Percentiles rank a stretch among this genome's conserved stretches.
Evolutionary conservation across 2,797 vertebrate species (phyloP).

Genomic region (Euphonia xanthogaster): DNA sequence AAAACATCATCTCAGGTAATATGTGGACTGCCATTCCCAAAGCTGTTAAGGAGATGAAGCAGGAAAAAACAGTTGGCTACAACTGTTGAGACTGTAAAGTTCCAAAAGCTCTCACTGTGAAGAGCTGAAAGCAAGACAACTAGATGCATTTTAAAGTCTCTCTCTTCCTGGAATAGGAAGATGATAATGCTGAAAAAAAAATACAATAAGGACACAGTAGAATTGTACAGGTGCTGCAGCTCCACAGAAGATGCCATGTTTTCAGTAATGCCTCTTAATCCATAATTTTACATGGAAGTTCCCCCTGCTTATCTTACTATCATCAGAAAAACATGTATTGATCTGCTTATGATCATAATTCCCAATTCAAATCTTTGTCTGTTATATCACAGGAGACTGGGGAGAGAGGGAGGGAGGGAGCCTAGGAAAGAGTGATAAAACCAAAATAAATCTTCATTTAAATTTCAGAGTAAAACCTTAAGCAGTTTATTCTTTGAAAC

Average conservation of each 20-base stretch:
- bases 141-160: not conserved
- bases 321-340: not conserved
- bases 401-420: not conserved
- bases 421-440: not conserved
- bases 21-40: not conserved
- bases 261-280: not conserved
- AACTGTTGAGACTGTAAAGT: not conserved
- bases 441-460: not conserved
- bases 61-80: not conserved
- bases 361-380: not conserved
- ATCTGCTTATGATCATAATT: not conserved
- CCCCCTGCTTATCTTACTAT: not conserved
- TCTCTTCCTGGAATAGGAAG: not conserved
- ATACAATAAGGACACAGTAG: not conserved
- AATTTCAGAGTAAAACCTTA: not conserved
- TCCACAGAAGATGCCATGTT: not conserved
- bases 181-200: not conserved
- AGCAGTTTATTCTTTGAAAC: not conserved
- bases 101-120: not conserved
- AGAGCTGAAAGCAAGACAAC: not conserved
- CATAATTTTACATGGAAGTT: not conserved
- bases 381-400: not conserved
- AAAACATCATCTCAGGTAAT: not conserved
- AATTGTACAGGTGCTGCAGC: not conserved
- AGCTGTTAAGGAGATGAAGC: not conserved